Base-by-base conservation (phyloP, 2,113 vertebrate genomes). In the Fulica atra region DNA sequence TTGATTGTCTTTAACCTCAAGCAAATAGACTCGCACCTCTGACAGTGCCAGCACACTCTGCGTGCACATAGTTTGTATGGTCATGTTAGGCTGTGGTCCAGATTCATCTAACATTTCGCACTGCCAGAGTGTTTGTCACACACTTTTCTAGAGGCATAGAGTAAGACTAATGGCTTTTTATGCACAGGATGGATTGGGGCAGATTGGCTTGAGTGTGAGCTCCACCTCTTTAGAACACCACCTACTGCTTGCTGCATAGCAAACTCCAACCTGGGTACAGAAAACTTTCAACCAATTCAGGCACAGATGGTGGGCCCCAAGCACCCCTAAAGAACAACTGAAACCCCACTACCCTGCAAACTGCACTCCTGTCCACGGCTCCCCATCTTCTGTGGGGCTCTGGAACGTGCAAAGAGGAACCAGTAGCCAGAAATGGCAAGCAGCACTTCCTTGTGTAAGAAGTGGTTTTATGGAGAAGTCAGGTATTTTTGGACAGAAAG, bases 261-360 rank as follows among this genome's bases (percentile, higher is more conserved):
- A 5, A 81, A 42, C 6, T 73, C 16, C 16, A 73, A 29, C 44
- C 50, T 1, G 1, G 18, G 13, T 13, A 57, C 0, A 1, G 29
- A 36, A 63, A 35, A 80, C 16, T 23, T 23, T 23, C 50, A 59
- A 66, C 65, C 16, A 86, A 53, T 11, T 21, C 6, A 3, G 18
- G 33, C 38, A 72, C 38, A 68, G 19, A 13, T 2, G 6, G 40
- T 63, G 11, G 15, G 23, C 6, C 31, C 10, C 0, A 0, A 78
- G 13, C 23, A 70, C 15, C 16, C 5, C 13, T 12, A 15, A 13
- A 93, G 17, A 57, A n/a, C 29, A 87, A 33, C 23, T 24, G 35
- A 64, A 86, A 91, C 18, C 4, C 17, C 25, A 8, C 4, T 60
- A 61, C 4, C 12, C 40, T 4, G 20, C 29, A 88, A 90, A 72